phyloP scores from a whole-genome alignment of 2,888 invertebrate genomes.

The Mesochorus sp. region DNA sequence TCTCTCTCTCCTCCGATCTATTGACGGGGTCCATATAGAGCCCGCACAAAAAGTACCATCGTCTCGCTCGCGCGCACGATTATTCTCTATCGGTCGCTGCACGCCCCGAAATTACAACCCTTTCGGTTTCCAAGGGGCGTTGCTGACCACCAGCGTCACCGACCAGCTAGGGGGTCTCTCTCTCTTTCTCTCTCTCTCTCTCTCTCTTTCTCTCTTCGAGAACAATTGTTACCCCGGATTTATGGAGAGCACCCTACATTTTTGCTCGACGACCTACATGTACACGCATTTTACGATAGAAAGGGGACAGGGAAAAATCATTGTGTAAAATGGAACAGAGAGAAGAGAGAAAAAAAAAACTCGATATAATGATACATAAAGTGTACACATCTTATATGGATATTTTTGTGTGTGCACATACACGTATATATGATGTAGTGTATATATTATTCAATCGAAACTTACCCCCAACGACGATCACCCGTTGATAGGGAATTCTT shows the following conservation, averaged over 20 bases:
- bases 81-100: conserved; percentile 30
- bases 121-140: conserved; percentile 64
- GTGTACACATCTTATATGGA: conserved; percentile 11
- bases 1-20: neutral
- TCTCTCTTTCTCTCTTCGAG: too few relatives aligned
- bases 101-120: conserved; percentile 66
- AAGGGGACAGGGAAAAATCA: too few relatives aligned
- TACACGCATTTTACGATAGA: conserved; percentile 38
- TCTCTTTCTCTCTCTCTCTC: neutral
- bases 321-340: too few relatives aligned
- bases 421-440: neutral
- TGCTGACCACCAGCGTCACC: conserved; percentile 60
- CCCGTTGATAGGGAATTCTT: conserved; percentile 44
- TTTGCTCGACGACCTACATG: conserved; percentile 57
- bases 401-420: neutral
- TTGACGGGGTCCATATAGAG: neutral
- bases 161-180: neutral
- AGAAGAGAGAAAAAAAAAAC: neutral
- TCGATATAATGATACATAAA: conserved; percentile 9
- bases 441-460: conserved; percentile 53
- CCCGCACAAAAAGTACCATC: conserved; percentile 31
- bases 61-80: conserved; percentile 9
- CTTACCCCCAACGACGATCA: conserved; percentile 29
- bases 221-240: conserved; percentile 64
- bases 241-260: conserved; percentile 61